These are phyloP conservation scores for Macropis europaea DNA, from an alignment of 2,888 invertebrate genomes.

Conservation along the genomic window DNA sequence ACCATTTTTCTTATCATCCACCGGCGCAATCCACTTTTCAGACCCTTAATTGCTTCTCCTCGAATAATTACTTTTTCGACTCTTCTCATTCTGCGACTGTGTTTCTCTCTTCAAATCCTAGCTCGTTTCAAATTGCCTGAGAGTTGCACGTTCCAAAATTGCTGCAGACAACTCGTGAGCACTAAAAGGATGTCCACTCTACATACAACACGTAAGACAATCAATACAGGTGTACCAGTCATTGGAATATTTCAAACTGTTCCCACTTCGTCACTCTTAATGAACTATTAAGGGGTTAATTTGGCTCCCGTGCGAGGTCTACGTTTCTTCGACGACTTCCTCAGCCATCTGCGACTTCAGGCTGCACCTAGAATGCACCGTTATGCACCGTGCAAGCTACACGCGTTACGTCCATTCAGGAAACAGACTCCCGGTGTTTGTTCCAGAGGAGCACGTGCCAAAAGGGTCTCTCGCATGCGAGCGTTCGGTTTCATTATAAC, in stretches of 20 bases:
- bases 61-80: neutral
- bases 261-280: too few species aligned
- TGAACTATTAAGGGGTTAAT: too few species aligned
- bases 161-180: too few species aligned
- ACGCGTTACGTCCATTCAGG: conserved; percentile 4
- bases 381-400: conserved; percentile 18
- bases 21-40: neutral
- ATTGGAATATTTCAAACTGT: too few species aligned
- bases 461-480: conserved; percentile 25
- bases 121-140: too few species aligned
- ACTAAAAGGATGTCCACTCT: too few species aligned
- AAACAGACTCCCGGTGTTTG: conserved; percentile 39
- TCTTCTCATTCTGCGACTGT: neutral
- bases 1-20: conserved; percentile 29
- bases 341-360: conserved; percentile 31
- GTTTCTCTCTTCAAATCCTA: too few species aligned
- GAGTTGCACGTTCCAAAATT: too few species aligned
- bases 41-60: conserved; percentile 28
- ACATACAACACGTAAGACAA: too few species aligned
- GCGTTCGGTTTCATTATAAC: conserved; percentile 60
- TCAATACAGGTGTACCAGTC: too few species aligned
- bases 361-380: conserved; percentile 28
- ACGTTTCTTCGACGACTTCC: neutral
- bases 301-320: too few species aligned
- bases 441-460: conserved; percentile 59